Base-by-base conservation (phyloP, 2,113 vertebrate genomes). In the Xenus cinereus region DNA sequence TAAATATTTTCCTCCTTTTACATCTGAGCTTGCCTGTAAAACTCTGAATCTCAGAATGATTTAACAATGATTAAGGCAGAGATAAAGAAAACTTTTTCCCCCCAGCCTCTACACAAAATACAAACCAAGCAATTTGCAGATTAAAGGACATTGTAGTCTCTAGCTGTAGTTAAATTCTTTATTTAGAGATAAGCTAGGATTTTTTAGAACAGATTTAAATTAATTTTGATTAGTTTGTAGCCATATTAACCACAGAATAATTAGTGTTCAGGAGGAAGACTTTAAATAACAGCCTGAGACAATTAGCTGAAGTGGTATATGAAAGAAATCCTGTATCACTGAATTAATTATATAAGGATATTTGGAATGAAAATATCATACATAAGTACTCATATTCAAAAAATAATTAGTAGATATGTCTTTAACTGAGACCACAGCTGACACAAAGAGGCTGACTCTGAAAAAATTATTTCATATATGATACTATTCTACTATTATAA, bases 31-130 rank as follows among this genome's bases (percentile, higher is more conserved):
- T 67, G 39, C 82, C 53, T 63, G 54, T 37, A 84, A 93, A 77
- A 48, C 53, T 80, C 71, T 90, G 45, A 92, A 60, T 93, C 81
- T 87, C 72, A 88, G 43, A 39, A 93, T 37, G 37, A 45, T 87
- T 97, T 91, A 95, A 67, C 7, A 50, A 78, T 71, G 48, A 89
- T 95, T 84, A 96, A 91, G 45, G 45, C 56, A 94, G 46, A 92
- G 46, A 84, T 79, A 90, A 92, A 73, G 41, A 66, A 82, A 91
- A n/a, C 3, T 14, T 73, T 85, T 85, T 18, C 6, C 3, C 10
- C 17, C 18, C 62, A 79, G 7, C n/a, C 21, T 48, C 12, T 53
- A 62, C 81, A 17, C 17, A 95, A 95, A 94, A 91, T 67, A 37
- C 22, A 84, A 89, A 89, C n/a, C n/a, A 79, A 88, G 33, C 4